Base-by-base conservation (phyloP, 2,888 invertebrate species). In the Argyra leucocephala region DNA sequence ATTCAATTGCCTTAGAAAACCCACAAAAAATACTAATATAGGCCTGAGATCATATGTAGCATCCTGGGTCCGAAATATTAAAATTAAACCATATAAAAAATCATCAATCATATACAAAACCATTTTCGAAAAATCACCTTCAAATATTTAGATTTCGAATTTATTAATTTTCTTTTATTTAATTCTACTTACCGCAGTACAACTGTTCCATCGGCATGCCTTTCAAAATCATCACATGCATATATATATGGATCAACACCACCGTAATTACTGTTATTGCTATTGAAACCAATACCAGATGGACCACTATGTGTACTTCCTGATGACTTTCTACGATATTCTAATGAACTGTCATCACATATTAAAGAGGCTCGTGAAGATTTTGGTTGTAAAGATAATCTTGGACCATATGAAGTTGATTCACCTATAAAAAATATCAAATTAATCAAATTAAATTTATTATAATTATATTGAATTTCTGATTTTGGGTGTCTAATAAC, bases 101-200 rank as follows among this genome's bases (percentile, higher is more conserved):
- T n/a, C n/a, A n/a, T n/a, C n/a, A n/a, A n/a, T n/a, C n/a, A n/a
- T n/a, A n/a, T n/a, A n/a, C n/a, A n/a, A n/a, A n/a, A n/a, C n/a
- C n/a, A n/a, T n/a, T n/a, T n/a, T n/a, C n/a, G n/a, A n/a, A n/a
- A n/a, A n/a, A n/a, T n/a, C n/a, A n/a, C n/a, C n/a, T n/a, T n/a
- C n/a, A n/a, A n/a, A n/a, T n/a, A n/a, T n/a, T n/a, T n/a, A n/a
- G n/a, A n/a, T n/a, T n/a, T n/a, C n/a, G n/a, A n/a, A n/a, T n/a
- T n/a, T n/a, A n/a, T n/a, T n/a, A n/a, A n/a, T n/a, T n/a, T n/a
- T n/a, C n/a, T n/a, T n/a, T n/a, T n/a, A n/a, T n/a, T n/a, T n/a
- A n/a, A n/a, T n/a, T n/a, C n/a, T 26, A 26, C 26, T 77, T 70
- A 87, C 88, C 87, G 84, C 26, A 88, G 80, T 22, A 84, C 81